phyloP scores from a whole-genome alignment of 2,888 invertebrate species.

The Norana najaformis region DNA sequence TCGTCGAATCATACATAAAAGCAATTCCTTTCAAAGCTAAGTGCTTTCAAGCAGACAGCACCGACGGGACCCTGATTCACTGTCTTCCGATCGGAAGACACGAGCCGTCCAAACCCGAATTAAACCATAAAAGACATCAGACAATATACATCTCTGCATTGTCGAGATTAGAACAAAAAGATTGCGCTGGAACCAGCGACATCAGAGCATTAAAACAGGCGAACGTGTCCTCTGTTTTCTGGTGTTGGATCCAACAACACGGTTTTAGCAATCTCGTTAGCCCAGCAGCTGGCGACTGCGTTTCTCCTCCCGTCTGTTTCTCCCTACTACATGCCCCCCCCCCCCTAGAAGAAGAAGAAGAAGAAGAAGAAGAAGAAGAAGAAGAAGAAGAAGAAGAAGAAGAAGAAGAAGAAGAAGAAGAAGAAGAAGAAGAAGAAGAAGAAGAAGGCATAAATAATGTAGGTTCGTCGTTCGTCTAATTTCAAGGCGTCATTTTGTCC shows the following conservation, averaged over 20 bases:
- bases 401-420: no score
- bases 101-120: background rate
- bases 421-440: no score
- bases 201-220: background rate
- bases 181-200: background rate
- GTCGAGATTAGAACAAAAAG: background rate
- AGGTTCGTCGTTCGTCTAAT: conserved; percentile 16
- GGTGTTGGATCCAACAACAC: background rate
- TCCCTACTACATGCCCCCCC: background rate
- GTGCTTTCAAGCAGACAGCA: background rate
- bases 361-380: no score
- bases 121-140: background rate
- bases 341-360: background rate
- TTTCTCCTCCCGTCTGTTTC: background rate
- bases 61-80: no score
- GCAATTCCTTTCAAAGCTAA: no score
- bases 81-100: background rate
- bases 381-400: no score
- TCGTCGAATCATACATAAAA: background rate
- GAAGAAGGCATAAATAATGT: background rate
- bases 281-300: background rate
- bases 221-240: background rate
- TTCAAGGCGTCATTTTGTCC: conserved; percentile 23
- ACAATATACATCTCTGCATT: background rate
- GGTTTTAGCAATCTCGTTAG: background rate